Conservation (phyloP, 1,140 invertebrate species). For the Mya arenaria region DNA sequence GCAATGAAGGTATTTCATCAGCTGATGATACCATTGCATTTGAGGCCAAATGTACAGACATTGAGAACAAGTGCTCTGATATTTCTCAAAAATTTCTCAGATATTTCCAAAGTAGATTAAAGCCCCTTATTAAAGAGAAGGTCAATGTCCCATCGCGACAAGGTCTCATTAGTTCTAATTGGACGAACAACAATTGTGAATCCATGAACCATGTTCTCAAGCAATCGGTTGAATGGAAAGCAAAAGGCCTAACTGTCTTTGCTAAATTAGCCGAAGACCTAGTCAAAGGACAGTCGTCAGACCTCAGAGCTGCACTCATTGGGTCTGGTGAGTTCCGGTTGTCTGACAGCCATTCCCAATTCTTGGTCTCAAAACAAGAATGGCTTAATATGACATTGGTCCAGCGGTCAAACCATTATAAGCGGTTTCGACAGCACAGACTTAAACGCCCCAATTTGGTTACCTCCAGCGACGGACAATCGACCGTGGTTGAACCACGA, state of each 20-base stretch:
- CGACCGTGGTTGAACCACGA: conserved; percentile 25
- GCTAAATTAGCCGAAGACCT: background rate
- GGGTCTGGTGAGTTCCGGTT: conserved; percentile 45
- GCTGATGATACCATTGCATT: background rate
- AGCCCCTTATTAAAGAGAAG: background rate
- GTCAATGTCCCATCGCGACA: background rate
- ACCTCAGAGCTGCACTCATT: conserved; percentile 23
- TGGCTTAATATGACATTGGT: conserved; percentile 48
- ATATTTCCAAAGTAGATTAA: conserved; percentile 9
- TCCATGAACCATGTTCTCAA: conserved; percentile 54
- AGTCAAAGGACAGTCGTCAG: conserved; percentile 39
- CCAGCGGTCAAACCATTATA: conserved; percentile 19
- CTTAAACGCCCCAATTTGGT: background rate
- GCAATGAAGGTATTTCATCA: background rate
- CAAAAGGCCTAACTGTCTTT: conserved; percentile 43
- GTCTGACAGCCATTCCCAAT: conserved; percentile 6
- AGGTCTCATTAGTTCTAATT: background rate
- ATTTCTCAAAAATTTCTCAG: background rate
- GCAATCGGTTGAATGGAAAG: conserved; percentile 50
- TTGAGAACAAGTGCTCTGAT: background rate
- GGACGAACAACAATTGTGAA: conserved; percentile 60
- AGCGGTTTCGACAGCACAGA: background rate
- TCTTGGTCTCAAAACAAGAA: conserved; percentile 16
- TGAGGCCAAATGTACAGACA: background rate
- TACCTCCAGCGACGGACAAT: conserved; percentile 34